Base-by-base conservation (phyloP, 2,797 vertebrate species). In the Epinephelus awoara region DNA sequence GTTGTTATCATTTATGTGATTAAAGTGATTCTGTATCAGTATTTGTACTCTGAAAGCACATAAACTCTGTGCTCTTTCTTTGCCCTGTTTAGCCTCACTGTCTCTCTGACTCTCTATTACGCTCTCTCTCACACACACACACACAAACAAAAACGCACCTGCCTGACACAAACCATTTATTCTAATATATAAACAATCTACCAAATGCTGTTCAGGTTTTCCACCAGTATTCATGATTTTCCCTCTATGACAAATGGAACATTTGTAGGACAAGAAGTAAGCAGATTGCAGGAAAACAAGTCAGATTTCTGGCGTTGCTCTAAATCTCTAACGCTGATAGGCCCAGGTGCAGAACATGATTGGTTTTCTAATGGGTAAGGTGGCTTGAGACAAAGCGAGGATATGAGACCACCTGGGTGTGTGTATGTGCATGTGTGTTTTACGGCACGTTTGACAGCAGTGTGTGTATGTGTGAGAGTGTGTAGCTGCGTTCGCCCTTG, bases 311-410 rank as follows among this genome's bases (percentile, higher is more conserved):
- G 47, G 63, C 38, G 0, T 72, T 82, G 64, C 66, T 63, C 21
- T 69, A 84, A 78, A 77, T 77, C 54, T 56, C n/a, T 38, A 11
- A 17, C 2, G 9, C 62, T 55, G 66, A 85, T 71, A 83, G 89
- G 82, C 89, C 82, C 91, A 93, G 93, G 91, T 94, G 91, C 89
- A 90, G 68, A 74, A 54, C 64, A 79, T 92, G 92, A 93, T 93
- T 93, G 91, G 87, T 90, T 94, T 91, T 89, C 87, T 93, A 93
- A 93, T 85, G 82, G 80, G 74, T 81, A 69, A 67, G 77, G 46
- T 90, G 87, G 81, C 70, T 66, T 65, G 75, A 86, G 78, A 89
- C 79, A 70, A 77, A 63, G 44, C 2, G 10, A 71, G 75, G 67
- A 83, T 82, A 76, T 67, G 71, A 52, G 69, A 81, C 88, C 90